phyloP scores from a whole-genome alignment of 1,140 invertebrate genomes.

The Cherax quadricarinatus region DNA sequence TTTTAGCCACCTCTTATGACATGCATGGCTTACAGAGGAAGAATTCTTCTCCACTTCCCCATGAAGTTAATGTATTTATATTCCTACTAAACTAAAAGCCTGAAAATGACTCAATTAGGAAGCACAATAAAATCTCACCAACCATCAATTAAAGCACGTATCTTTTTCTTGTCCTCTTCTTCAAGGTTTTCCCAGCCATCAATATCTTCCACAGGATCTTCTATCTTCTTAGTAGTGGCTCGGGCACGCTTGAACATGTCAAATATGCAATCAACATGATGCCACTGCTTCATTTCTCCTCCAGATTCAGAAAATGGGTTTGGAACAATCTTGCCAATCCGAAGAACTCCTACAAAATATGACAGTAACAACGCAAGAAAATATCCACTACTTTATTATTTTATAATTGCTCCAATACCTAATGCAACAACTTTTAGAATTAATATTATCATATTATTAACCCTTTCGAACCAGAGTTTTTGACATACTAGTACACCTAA shows the following conservation, averaged over 20 bases:
- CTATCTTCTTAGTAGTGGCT: slow-evolving; percentile 88
- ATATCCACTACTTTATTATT: too few relatives aligned
- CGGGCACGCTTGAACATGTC: slow-evolving; percentile 87
- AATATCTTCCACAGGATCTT: slow-evolving; percentile 85
- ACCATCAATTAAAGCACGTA: slow-evolving; percentile 80
- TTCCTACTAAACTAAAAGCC: too few relatives aligned
- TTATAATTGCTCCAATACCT: too few relatives aligned
- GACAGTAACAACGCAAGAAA: not conserved
- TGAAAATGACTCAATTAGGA: too few relatives aligned
- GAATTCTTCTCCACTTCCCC: too few relatives aligned
- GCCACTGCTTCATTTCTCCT: slow-evolving; percentile 92
- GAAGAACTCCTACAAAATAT: slow-evolving; percentile 70
- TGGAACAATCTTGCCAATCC: slow-evolving; percentile 82
- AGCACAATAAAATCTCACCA: not conserved
- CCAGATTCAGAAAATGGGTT: slow-evolving; percentile 86
- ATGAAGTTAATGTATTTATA: too few relatives aligned
- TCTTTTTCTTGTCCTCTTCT: slow-evolving; percentile 83
- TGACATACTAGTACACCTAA: too few relatives aligned
- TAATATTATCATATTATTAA: too few relatives aligned
- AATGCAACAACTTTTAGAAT: too few relatives aligned
- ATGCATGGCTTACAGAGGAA: too few relatives aligned
- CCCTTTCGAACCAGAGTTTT: too few relatives aligned
- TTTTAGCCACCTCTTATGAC: too few relatives aligned
- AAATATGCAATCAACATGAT: slow-evolving; percentile 88
- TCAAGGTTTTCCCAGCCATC: slow-evolving; percentile 85